Conservation (phyloP, 2,888 invertebrate species). For the Catocala sponsa region DNA sequence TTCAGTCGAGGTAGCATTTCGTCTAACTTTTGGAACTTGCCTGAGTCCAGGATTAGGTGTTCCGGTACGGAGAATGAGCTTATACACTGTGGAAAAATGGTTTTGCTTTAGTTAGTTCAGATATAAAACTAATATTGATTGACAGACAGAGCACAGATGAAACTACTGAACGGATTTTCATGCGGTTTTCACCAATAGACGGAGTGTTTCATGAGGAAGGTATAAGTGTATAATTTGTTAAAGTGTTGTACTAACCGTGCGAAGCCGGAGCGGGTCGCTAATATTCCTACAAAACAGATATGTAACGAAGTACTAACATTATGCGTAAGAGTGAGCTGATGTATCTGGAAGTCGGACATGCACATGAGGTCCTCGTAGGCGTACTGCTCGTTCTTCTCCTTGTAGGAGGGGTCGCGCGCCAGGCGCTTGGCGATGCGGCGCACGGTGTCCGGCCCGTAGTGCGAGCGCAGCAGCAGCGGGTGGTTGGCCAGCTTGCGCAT, state of each 20-base stretch:
- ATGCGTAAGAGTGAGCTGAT: slow-evolving; percentile 91
- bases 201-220: too few relatives aligned
- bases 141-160: too few relatives aligned
- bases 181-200: too few relatives aligned
- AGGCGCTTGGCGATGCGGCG: slow-evolving; percentile 91
- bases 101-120: not conserved
- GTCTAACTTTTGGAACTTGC: slow-evolving; percentile 95
- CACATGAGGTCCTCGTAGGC: slow-evolving; percentile 95
- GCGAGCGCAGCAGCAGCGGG: slow-evolving; percentile 93
- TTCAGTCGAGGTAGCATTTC: slow-evolving; percentile 92
- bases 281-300: not conserved
- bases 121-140: too few relatives aligned
- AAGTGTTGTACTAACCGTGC: too few relatives aligned
- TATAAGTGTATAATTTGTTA: too few relatives aligned
- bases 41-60: slow-evolving; percentile 93
- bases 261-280: too few relatives aligned
- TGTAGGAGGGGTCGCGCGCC: slow-evolving; percentile 90
- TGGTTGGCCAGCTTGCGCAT: slow-evolving; percentile 98
- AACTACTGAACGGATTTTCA: too few relatives aligned
- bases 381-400: slow-evolving; percentile 92
- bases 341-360: slow-evolving; percentile 97
- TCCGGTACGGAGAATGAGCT: slow-evolving; percentile 90
- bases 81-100: slow-evolving; percentile 83
- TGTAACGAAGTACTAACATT: slow-evolving; percentile 74
- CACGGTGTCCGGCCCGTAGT: slow-evolving; percentile 90